Conservation (phyloP, 1,140 invertebrate species). For the Anastatus disparis region DNA sequence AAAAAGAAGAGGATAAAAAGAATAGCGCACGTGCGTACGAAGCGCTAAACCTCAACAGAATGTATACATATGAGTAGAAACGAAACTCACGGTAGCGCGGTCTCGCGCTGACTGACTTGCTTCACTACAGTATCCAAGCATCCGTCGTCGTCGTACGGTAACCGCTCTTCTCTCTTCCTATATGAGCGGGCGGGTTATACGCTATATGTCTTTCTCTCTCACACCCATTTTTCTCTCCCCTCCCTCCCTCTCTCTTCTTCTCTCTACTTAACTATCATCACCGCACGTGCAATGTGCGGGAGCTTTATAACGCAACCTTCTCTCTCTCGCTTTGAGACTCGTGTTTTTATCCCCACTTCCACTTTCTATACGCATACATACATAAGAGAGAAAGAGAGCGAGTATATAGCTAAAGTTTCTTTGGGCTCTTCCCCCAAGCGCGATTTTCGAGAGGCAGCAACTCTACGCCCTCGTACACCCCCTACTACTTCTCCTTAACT, state of each 20-base stretch:
- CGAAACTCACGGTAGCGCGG: slow-evolving; percentile 58
- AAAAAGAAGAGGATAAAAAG: too few species aligned
- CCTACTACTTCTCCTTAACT: slow-evolving; percentile 17
- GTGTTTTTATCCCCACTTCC: too few species aligned
- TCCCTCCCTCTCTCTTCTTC: background rate
- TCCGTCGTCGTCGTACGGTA: slow-evolving; percentile 41
- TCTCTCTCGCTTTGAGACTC: slow-evolving; percentile 3
- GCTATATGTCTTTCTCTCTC: slow-evolving; percentile 40
- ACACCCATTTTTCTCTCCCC: slow-evolving; percentile 31
- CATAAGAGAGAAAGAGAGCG: slow-evolving; percentile 15
- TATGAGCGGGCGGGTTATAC: slow-evolving; percentile 43
- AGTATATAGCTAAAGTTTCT: too few species aligned
- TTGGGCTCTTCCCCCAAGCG: slow-evolving; percentile 37
- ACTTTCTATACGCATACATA: too few species aligned
- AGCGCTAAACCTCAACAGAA: too few species aligned
- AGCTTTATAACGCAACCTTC: background rate
- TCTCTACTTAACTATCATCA: background rate
- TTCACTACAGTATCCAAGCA: slow-evolving; percentile 14
- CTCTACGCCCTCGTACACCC: slow-evolving; percentile 34
- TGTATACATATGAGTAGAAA: too few species aligned
- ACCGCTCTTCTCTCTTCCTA: slow-evolving; percentile 40
- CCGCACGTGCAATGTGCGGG: slow-evolving; percentile 32
- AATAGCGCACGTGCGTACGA: too few species aligned
- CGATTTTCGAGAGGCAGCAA: slow-evolving; percentile 13
- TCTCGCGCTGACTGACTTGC: slow-evolving; percentile 67